These are phyloP conservation scores for Oreochromis niloticus DNA, from an alignment of 2,113 vertebrate species.

Conservation along the genomic window DNA sequence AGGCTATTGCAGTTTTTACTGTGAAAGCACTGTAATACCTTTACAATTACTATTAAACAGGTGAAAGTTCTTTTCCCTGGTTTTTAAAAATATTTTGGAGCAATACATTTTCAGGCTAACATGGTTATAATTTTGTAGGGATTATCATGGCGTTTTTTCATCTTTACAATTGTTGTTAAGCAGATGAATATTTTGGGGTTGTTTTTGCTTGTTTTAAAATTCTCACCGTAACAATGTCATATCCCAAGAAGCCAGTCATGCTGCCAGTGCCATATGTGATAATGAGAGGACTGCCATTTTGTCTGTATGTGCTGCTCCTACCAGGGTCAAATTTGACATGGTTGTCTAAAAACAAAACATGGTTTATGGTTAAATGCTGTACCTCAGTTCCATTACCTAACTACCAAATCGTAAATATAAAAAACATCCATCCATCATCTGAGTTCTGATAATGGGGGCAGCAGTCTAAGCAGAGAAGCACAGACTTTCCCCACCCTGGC, in stretches of 20 bases:
- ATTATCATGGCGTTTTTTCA: rapidly evolving
- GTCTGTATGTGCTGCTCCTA: slow-evolving; percentile 41
- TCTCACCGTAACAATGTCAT: slow-evolving; percentile 52
- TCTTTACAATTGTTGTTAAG: not conserved
- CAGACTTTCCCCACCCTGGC: rapidly evolving
- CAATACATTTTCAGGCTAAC: not conserved
- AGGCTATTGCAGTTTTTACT: not conserved
- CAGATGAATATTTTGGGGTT: not conserved
- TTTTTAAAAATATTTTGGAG: not conserved
- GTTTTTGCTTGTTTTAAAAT: not conserved
- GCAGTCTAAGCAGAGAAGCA: not conserved
- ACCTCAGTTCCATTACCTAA: not conserved
- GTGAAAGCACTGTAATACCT: not conserved
- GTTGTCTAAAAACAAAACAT: slow-evolving; percentile 17
- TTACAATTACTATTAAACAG: not conserved
- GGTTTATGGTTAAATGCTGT: not conserved
- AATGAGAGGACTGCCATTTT: not conserved
- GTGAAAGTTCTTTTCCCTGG: not conserved
- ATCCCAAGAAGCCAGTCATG: slow-evolving; percentile 51
- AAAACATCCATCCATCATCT: not conserved
- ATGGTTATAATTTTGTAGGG: rapidly evolving
- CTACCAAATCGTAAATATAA: not conserved
- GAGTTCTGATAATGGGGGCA: not conserved
- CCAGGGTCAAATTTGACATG: slow-evolving; percentile 37
- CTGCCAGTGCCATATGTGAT: slow-evolving; percentile 44